Conservation (phyloP, 1,140 invertebrate genomes). For the Ericerus pela region DNA sequence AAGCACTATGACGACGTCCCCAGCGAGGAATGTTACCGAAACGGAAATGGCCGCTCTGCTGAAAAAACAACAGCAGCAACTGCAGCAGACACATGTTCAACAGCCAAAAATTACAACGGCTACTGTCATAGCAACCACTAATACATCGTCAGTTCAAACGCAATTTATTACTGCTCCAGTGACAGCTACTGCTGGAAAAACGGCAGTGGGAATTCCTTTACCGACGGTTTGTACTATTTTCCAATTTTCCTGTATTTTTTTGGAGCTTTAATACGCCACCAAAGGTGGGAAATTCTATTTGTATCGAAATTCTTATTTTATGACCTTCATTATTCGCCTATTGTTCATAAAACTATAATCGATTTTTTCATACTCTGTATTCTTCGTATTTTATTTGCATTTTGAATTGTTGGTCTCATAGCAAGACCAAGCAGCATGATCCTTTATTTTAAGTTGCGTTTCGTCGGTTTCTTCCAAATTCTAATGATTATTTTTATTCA, state of each 20-base stretch:
- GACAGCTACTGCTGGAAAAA: slow-evolving; percentile 33
- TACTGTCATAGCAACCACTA: slow-evolving; percentile 20
- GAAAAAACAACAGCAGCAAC: slow-evolving; percentile 45
- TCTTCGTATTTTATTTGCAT: no score
- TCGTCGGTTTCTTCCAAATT: no score
- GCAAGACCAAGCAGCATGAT: no score
- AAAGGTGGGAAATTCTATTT: slow-evolving; percentile 21
- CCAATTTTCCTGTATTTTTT: slow-evolving; percentile 22
- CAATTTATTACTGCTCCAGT: slow-evolving; percentile 22
- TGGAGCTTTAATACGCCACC: slow-evolving; percentile 33
- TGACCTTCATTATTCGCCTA: neutral
- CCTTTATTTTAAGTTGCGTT: no score
- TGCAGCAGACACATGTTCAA: slow-evolving; percentile 36
- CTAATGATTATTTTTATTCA: no score
- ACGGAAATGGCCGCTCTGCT: slow-evolving; percentile 53
- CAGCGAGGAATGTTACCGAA: slow-evolving; percentile 43
- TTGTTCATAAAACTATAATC: no score
- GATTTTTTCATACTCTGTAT: no score
- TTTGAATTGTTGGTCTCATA: no score
- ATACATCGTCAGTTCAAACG: slow-evolving; percentile 27
- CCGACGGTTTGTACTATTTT: slow-evolving; percentile 18
- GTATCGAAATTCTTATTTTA: neutral
- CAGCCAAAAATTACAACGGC: slow-evolving; percentile 33
- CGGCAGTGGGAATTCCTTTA: slow-evolving; percentile 18
- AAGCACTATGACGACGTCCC: slow-evolving; percentile 28